These are phyloP conservation scores for Falco peregrinus DNA, from an alignment of 2,797 vertebrate genomes.

Conservation along the genomic window DNA sequence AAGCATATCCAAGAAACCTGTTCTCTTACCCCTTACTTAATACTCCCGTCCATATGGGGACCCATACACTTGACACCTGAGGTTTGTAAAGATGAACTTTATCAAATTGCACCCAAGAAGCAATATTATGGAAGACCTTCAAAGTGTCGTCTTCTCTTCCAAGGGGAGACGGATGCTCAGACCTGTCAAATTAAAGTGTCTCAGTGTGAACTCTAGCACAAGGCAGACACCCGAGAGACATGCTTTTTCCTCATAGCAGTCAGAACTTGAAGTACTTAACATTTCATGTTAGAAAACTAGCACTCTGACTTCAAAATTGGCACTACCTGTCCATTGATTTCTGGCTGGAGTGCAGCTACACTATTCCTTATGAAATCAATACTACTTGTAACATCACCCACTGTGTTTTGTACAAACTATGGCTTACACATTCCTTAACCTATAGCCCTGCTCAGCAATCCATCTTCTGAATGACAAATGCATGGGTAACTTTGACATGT, in stretches of 20 bases:
- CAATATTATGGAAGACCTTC: background rate
- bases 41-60: background rate
- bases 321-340: background rate
- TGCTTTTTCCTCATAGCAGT: rapidly evolving
- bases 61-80: no score
- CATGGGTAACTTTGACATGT: background rate
- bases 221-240: background rate
- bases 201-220: background rate
- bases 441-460: background rate
- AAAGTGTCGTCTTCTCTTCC: background rate
- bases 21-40: background rate
- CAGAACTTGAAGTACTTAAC: background rate
- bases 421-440: background rate
- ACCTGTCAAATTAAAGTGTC: background rate
- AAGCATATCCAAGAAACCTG: background rate
- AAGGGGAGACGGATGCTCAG: background rate
- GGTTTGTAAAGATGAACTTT: background rate
- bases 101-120: background rate
- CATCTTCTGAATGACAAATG: background rate
- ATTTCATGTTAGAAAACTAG: background rate
- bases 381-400: background rate
- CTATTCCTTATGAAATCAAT: background rate
- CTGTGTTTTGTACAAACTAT: background rate
- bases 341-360: background rate
- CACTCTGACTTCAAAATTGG: background rate